Percentiles rank a stretch among this genome's conserved stretches.
These are phyloP conservation scores for Spea hammondii DNA, from an alignment of 2,797 vertebrate species.

Conservation along the genomic window DNA sequence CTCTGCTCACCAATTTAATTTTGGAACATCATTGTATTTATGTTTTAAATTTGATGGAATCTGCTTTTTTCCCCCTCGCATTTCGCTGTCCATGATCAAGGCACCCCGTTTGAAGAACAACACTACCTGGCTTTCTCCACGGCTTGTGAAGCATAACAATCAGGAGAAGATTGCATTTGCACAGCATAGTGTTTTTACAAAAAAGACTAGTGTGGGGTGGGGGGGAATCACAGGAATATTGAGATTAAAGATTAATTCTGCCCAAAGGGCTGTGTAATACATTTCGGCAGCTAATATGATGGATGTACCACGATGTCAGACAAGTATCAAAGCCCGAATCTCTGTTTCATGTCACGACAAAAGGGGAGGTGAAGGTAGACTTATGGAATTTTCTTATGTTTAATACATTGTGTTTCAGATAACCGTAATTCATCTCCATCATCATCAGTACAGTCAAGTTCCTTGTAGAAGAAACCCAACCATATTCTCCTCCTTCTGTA, in stretches of 20 bases:
- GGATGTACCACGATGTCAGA: neutral
- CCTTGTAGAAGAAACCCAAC: too few relatives aligned
- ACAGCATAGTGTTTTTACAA: neutral
- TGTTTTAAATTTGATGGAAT: slow-evolving; percentile 52
- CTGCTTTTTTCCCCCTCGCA: slow-evolving; percentile 30
- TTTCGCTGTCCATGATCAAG: slow-evolving; percentile 45
- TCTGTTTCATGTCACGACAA: too few relatives aligned
- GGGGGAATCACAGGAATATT: slow-evolving; percentile 23
- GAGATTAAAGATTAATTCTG: slow-evolving; percentile 35
- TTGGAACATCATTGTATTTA: slow-evolving; percentile 49
- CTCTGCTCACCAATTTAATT: slow-evolving; percentile 48
- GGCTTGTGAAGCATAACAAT: slow-evolving; percentile 27
- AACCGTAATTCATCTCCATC: too few relatives aligned
- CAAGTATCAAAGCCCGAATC: slow-evolving; percentile 3
- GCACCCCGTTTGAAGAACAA: slow-evolving; percentile 15
- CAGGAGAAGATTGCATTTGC: slow-evolving; percentile 22
- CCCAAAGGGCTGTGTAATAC: slow-evolving; percentile 11
- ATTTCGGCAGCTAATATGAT: slow-evolving; percentile 4
- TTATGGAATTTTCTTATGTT: too few relatives aligned
- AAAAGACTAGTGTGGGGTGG: slow-evolving; percentile 3
- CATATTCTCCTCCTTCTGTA: too few relatives aligned
- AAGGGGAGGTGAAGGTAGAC: too few relatives aligned
- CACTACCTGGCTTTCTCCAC: slow-evolving; percentile 12
- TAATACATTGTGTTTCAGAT: too few relatives aligned
- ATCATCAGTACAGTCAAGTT: too few relatives aligned